A percentile compares a stretch with the other conserved stretches of the same genome.
Evolutionary conservation across 2,888 invertebrate genomes (phyloP).

Genomic region (Caenorhabditis auriculariae): DNA sequence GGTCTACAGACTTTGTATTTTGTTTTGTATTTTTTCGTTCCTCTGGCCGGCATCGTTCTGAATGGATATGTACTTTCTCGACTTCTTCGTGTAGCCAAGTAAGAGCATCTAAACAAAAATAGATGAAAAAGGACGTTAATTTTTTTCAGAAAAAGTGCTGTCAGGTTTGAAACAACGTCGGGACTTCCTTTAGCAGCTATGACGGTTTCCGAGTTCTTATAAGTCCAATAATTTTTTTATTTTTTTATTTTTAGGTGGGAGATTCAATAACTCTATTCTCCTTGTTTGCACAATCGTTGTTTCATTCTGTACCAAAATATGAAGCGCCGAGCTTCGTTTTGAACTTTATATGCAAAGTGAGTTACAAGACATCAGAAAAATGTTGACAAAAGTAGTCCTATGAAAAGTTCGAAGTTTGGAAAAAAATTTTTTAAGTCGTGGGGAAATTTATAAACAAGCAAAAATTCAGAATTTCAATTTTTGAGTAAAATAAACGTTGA

Average conservation of each 20-base stretch:
- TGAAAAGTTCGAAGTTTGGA: too few relatives aligned
- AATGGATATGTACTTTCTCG: conserved; percentile 55
- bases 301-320: conserved; percentile 38
- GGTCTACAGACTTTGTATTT: conserved; percentile 24
- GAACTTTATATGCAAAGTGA: conserved; percentile 33
- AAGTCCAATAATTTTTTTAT: not conserved
- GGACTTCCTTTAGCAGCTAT: conserved; percentile 58
- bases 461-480: too few relatives aligned
- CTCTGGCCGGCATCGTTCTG: conserved; percentile 49
- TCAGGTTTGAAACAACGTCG: conserved; percentile 58
- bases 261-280: conserved; percentile 36
- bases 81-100: conserved; percentile 17
- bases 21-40: conserved; percentile 46
- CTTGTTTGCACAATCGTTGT: conserved; percentile 36
- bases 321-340: conserved; percentile 19
- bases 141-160: conserved; percentile 23
- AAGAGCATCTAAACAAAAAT: not conserved
- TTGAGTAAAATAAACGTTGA: too few relatives aligned
- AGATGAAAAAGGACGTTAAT: conserved; percentile 8
- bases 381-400: too few relatives aligned
- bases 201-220: conserved; percentile 32
- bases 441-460: too few relatives aligned
- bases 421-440: too few relatives aligned
- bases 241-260: conserved; percentile 12
- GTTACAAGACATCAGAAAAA: too few relatives aligned